Conservation (phyloP, 2,797 vertebrate species). For the Ciconia nigra region DNA sequence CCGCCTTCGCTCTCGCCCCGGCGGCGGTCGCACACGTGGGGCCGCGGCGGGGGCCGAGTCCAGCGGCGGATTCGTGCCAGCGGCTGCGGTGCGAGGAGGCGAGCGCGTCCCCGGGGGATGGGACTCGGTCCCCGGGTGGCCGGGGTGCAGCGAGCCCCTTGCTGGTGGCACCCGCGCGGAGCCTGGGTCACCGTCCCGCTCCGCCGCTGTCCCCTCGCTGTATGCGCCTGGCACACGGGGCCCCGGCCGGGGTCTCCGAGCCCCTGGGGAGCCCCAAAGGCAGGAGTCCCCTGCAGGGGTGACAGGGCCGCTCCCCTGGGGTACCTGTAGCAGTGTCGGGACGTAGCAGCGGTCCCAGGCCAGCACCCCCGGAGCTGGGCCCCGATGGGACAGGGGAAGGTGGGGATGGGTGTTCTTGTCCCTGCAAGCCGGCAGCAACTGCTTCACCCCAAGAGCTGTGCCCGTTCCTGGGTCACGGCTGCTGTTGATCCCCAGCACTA, state of each 20-base stretch:
- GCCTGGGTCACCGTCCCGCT: not conserved
- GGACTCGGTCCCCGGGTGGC: not conserved
- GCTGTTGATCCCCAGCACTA: fast-evolving
- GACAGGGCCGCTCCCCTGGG: not conserved
- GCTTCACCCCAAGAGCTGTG: not conserved
- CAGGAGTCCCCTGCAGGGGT: not conserved
- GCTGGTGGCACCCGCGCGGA: not conserved
- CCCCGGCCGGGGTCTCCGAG: not conserved
- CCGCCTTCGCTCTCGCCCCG: not conserved
- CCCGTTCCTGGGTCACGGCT: fast-evolving
- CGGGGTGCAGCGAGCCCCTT: not conserved
- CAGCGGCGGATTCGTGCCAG: fast-evolving
- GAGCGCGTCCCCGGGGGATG: not conserved
- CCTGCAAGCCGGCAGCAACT: not conserved
- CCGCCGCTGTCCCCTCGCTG: not conserved
- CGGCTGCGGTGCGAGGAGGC: not conserved
- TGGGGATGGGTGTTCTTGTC: fast-evolving
- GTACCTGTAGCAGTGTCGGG: fast-evolving
- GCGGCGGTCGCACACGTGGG: not conserved
- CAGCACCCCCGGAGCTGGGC: not conserved
- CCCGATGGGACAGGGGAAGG: not conserved
- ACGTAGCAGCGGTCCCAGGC: not conserved
- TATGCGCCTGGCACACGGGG: not conserved
- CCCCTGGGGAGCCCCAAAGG: not conserved
- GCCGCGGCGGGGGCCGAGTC: no score